A percentile compares a stretch with the other conserved stretches of the same genome.
These are phyloP conservation scores for Drosophila mayri DNA, from an alignment of 1,140 invertebrate species.

Conservation along the genomic window DNA sequence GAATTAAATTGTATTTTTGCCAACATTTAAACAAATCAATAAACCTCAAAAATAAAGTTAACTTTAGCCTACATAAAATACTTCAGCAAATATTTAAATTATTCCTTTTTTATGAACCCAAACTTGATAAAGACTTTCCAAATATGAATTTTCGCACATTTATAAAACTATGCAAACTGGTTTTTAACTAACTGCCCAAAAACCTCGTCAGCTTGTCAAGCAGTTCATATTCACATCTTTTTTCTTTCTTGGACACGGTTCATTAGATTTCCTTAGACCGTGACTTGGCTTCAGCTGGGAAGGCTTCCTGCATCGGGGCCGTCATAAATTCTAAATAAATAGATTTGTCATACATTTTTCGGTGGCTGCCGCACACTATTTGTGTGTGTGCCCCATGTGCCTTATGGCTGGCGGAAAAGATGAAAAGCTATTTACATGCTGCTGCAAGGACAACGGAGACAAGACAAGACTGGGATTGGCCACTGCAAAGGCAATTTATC, in stretches of 20 bases:
- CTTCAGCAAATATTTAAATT: background rate
- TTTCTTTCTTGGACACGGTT: slow-evolving; percentile 29
- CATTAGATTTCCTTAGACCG: slow-evolving; percentile 53
- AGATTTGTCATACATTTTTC: slow-evolving; percentile 74
- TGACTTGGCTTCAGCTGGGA: slow-evolving; percentile 49
- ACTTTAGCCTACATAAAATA: background rate
- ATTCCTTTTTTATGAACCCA: background rate
- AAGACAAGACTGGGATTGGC: slow-evolving; percentile 23
- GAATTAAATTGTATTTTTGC: background rate
- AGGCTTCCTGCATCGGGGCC: slow-evolving; percentile 34
- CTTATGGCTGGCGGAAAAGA: slow-evolving; percentile 38
- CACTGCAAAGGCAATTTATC: slow-evolving; percentile 81
- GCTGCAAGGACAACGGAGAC: slow-evolving; percentile 53
- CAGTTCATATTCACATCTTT: slow-evolving; percentile 17
- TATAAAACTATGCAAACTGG: background rate
- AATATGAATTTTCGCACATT: background rate
- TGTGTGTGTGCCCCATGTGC: slow-evolving; percentile 12
- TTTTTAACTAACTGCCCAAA: slow-evolving; percentile 4
- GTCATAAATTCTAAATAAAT: slow-evolving; percentile 77
- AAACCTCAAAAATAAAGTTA: background rate
- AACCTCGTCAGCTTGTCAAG: slow-evolving; percentile 5
- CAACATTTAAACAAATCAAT: background rate
- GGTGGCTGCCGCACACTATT: slow-evolving; percentile 15
- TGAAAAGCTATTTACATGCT: slow-evolving; percentile 78
- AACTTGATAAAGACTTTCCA: background rate